Evolutionary conservation across 2,113 vertebrate genomes (phyloP).

Genomic region (Antechinus stuartii): DNA sequence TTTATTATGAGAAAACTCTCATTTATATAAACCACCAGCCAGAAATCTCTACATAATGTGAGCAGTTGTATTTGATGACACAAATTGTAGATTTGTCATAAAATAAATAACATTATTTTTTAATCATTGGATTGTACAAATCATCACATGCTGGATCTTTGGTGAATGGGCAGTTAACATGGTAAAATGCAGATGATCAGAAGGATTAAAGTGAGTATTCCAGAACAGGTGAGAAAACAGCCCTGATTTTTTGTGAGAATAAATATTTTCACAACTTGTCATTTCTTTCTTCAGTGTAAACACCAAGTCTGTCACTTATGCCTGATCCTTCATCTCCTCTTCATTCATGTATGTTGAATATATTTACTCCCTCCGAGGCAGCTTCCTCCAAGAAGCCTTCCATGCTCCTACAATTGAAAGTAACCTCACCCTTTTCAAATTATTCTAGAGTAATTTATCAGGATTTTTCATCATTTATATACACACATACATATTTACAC

Average conservation of each 20-base stretch:
- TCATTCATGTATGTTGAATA: not conserved
- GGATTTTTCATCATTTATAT: no score
- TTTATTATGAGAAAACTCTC: slow-evolving; percentile 56
- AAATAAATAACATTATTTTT: slow-evolving; percentile 71
- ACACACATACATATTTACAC: no score
- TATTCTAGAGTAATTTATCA: not conserved
- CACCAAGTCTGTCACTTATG: not conserved
- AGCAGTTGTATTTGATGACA: slow-evolving; percentile 57
- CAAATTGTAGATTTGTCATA: slow-evolving; percentile 33
- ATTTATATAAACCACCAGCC: slow-evolving; percentile 77
- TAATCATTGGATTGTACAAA: slow-evolving; percentile 65
- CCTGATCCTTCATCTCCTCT: not conserved
- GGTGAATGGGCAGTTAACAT: slow-evolving; percentile 55
- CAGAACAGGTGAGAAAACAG: not conserved
- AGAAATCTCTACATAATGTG: slow-evolving; percentile 15
- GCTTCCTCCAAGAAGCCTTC: not conserved
- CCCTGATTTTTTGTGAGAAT: not conserved
- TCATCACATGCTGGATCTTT: slow-evolving; percentile 57
- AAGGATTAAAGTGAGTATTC: not conserved
- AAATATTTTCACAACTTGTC: not conserved
- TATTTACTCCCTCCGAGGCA: not conserved
- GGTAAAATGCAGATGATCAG: slow-evolving; percentile 7
- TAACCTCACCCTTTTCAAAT: not conserved
- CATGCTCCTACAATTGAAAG: not conserved
- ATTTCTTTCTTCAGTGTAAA: not conserved